Evolutionary conservation across 2,113 vertebrate genomes (phyloP).

Genomic region (Ophiodon elongatus): DNA sequence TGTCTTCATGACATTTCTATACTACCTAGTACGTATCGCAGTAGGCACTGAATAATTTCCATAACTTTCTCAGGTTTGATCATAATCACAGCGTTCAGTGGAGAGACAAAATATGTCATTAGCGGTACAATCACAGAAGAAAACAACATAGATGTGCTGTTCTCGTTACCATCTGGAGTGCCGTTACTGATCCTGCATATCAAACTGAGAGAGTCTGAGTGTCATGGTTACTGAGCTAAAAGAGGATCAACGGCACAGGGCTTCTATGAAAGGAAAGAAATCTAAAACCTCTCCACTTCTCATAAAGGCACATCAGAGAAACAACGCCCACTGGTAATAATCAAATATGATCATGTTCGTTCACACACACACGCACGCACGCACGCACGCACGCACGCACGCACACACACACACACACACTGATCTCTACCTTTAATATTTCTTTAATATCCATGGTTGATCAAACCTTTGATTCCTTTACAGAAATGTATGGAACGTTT

Average conservation of each 20-base stretch:
- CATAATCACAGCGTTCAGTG: slow-evolving; percentile 1
- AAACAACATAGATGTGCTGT: slow-evolving; percentile 43
- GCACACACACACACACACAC: slow-evolving; percentile 15
- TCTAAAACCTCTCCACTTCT: slow-evolving; percentile 61
- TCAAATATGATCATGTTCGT: slow-evolving; percentile 36
- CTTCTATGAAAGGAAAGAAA: slow-evolving; percentile 65
- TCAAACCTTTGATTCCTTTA: slow-evolving; percentile 89
- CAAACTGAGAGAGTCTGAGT: slow-evolving; percentile 56
- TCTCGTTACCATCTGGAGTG: slow-evolving; percentile 36
- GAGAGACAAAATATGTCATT: slow-evolving; percentile 14
- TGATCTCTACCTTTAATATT: slow-evolving; percentile 10
- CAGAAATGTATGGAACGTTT: slow-evolving; percentile 83
- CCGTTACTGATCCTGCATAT: slow-evolving; percentile 51
- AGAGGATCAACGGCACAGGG: slow-evolving; percentile 60
- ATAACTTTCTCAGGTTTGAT: not conserved
- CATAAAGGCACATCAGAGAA: slow-evolving; percentile 45
- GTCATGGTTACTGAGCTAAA: slow-evolving; percentile 81
- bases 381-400: slow-evolving; percentile 5
- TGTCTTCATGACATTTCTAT: slow-evolving; percentile 10
- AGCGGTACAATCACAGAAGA: slow-evolving; percentile 5
- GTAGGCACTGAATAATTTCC: not conserved
- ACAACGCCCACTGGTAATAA: slow-evolving; percentile 57
- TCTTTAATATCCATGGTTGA: slow-evolving; percentile 79
- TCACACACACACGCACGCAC: slow-evolving; percentile 3
- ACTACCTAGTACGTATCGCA: not conserved